These are phyloP conservation scores for Muscidifurax raptorellus DNA, from an alignment of 1,140 invertebrate species.

Conservation along the genomic window DNA sequence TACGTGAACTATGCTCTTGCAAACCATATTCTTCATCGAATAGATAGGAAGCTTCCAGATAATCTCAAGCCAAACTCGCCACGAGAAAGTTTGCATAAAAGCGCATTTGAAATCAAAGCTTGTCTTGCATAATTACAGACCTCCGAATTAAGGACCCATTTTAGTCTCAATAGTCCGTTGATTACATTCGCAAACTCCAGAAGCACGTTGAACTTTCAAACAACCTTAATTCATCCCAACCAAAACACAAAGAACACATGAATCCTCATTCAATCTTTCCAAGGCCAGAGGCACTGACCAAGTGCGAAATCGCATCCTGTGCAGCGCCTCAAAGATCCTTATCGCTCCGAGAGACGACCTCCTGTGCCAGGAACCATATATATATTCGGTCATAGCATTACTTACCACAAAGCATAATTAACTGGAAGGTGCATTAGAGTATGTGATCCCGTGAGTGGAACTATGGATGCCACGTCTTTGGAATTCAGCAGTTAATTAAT, in stretches of 20 bases:
- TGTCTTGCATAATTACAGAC: no score
- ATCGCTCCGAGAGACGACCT: background rate
- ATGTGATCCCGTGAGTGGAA: background rate
- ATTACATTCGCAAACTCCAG: background rate
- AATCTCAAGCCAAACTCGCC: background rate
- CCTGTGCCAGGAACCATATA: background rate
- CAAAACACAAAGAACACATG: background rate
- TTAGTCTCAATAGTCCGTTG: background rate
- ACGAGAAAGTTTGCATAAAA: background rate
- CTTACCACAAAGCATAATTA: background rate
- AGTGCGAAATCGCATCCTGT: background rate
- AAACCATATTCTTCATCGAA: no score
- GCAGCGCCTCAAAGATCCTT: background rate
- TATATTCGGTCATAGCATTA: background rate
- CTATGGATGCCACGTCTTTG: background rate
- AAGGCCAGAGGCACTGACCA: background rate
- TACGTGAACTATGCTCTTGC: no score
- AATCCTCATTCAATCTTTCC: background rate
- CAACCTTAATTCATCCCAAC: background rate
- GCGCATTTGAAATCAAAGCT: no score
- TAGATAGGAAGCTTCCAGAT: background rate
- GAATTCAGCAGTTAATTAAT: background rate
- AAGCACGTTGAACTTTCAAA: background rate
- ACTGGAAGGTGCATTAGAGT: background rate
- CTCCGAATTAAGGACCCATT: background rate